Conservation (phyloP, 2,797 vertebrate species). For the Aulostomus chinensis region DNA sequence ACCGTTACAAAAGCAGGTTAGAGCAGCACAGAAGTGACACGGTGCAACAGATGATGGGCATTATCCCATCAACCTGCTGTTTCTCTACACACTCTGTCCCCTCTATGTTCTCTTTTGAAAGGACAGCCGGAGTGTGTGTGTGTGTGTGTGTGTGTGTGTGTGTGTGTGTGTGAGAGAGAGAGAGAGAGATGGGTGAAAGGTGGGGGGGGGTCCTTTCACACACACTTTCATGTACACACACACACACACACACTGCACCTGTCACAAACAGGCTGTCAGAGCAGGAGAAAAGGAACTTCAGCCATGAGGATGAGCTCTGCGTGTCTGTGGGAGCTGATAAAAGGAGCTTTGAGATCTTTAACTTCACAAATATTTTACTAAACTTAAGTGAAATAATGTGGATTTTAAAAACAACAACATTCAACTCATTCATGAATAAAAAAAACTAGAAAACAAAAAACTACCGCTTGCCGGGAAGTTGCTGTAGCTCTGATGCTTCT, state of each 20-base stretch:
- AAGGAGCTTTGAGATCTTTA: neutral
- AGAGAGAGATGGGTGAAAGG: neutral
- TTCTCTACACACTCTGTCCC: conserved; percentile 73
- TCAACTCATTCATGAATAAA: too few species aligned
- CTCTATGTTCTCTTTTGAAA: conserved; percentile 75
- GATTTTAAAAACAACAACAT: too few species aligned
- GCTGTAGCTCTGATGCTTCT: too few species aligned
- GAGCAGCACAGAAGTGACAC: conserved; percentile 75
- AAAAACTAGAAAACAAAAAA: too few species aligned
- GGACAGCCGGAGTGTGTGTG: conserved; percentile 70
- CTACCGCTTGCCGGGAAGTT: too few species aligned
- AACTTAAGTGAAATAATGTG: too few species aligned
- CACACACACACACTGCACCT: conserved; percentile 66
- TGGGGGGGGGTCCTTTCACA: conserved; percentile 46
- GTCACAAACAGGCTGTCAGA: conserved; percentile 72
- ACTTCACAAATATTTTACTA: too few species aligned
- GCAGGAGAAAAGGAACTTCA: conserved; percentile 66
- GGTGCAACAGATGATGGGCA: conserved; percentile 82
- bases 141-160: conserved; percentile 33
- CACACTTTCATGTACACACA: conserved; percentile 10
- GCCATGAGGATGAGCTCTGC: conserved; percentile 47
- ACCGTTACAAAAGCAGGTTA: conserved; percentile 73
- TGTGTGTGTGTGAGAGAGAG: conserved; percentile 2
- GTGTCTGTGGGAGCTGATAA: conserved; percentile 22
- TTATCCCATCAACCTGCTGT: conserved; percentile 83